Evolutionary conservation across 1,140 invertebrate genomes (phyloP).

Genomic region (Cotesia vestalis): DNA sequence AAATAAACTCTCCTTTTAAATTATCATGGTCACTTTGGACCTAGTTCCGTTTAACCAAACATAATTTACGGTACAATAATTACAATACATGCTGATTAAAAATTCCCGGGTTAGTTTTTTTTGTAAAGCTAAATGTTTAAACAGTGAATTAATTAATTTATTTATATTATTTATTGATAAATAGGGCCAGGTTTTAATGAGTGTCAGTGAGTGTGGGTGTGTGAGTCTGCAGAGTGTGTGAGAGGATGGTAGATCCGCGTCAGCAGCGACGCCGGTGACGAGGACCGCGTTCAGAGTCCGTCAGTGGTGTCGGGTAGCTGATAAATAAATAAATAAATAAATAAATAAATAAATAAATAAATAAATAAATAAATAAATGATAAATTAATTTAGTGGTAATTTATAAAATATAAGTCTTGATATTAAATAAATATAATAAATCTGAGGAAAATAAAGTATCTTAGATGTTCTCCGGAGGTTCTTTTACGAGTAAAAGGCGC

Average conservation of each 20-base stretch:
- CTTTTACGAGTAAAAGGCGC: neutral
- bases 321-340: neutral
- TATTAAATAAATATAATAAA: neutral
- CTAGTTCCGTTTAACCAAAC: too few species aligned
- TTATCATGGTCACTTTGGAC: too few species aligned
- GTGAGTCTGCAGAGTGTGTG: slow-evolving; percentile 14
- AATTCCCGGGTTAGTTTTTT: too few species aligned
- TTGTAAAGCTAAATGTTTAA: too few species aligned
- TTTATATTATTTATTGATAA: neutral
- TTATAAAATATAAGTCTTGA: slow-evolving; percentile 11
- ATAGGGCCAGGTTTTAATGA: slow-evolving; percentile 21
- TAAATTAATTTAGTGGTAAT: slow-evolving; percentile 7
- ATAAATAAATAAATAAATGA: neutral
- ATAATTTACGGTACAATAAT: too few species aligned
- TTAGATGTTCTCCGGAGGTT: neutral
- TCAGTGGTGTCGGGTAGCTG: slow-evolving; percentile 19
- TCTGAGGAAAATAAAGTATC: neutral
- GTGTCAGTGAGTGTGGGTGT: neutral
- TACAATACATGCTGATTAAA: too few species aligned
- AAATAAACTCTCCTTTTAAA: too few species aligned
- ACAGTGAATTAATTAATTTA: too few species aligned
- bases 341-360: neutral
- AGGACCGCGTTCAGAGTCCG: slow-evolving; percentile 1
- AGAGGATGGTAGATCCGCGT: slow-evolving; percentile 20
- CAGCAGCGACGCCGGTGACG: slow-evolving; percentile 23